Base-by-base conservation (phyloP, 2,888 invertebrate genomes). In the Nymphalis urticae region DNA sequence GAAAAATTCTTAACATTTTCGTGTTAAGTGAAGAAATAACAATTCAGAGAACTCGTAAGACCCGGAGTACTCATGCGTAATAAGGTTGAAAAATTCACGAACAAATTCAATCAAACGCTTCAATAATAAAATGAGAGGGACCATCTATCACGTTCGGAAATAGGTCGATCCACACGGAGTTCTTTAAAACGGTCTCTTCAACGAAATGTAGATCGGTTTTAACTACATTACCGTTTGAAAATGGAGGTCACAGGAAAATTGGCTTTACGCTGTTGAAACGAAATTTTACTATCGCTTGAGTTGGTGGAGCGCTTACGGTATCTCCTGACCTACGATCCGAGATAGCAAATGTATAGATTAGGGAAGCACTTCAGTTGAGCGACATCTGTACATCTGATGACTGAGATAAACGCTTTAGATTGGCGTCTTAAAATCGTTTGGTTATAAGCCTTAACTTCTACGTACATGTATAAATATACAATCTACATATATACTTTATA, bases 241-340 rank as follows among this genome's bases (percentile, higher is more conserved):
- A 62, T 69, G 36, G 32, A 51, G 62, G 72, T 76, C 79, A 77
- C 69, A 66, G 75, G 71, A 85, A 82, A 81, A 79, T 79, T 79
- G 77, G 82, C 84, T 82, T 80, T 84, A 80, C 67, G 68, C 36
- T 58, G 48, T 62, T 73, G 75, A 64, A 47, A 64, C 71, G 82
- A 83, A 76, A 79, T 74, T 75, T 71, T 72, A 81, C 61, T 80
- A 75, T 82, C 70, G 79, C 73, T 73, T 73, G 78, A 32, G 66
- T 68, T 72, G 71, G 72, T 62, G 73, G 70, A 75, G 74, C 75
- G 76, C 80, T 87, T 86, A 86, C 89, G 87, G 88, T 87, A 88
- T 87, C 85, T 80, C 63, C 74, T 87, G 86, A 87, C 88, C 89
- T 88, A 81, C 85, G 88, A 86, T 86, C 87, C 80, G 75, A 83